Evolutionary conservation across 2,113 vertebrate genomes (phyloP), one percentile per base, ranked within the genome.

Genomic region (Coptodon rendalli): DNA sequence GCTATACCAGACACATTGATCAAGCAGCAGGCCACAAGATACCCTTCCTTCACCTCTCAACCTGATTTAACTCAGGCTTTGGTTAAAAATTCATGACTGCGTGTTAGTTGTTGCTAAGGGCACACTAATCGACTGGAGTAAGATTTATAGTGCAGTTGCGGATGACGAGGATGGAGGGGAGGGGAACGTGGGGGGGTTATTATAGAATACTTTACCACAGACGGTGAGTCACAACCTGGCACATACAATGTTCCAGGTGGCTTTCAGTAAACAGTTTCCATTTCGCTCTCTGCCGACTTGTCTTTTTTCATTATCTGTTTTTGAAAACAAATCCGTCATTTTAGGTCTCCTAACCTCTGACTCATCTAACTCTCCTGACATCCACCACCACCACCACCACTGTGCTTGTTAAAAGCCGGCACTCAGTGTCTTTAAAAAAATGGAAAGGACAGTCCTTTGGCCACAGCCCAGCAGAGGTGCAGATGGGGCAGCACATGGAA

Each of bases 71-170:
- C 89, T 93, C 89, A 48, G 91, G 91, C 89, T 93, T 92, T 95
- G 92, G 91, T 95, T 93, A 95, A 95, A 95, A 94, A 95, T 95
- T 93, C 89, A 94, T 94, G 95, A 94, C 85, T 81, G 66, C 87
- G 87, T 93, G 92, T 93, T 93, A 90, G 94, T 89, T 94, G 92
- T 94, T 95, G 93, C 93, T 93, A 92, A 91, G 93, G 93, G 93
- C 93, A 89, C 85, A 86, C 91, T 93, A 94, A 95, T 95, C 91
- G 90, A 95, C 93, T 91, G 61, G 79, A 94, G 89, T 88, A 89
- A 94, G 92, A 95, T 93, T 94, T 94, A 94, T 91, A 63, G 92
- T 86, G 76, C 63, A 91, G 91, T 92, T 87, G 56, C 83, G 68
- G 83, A 86, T 91, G 85, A 84, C 22, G 6, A 88, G 82, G 68